Evolutionary conservation across 2,888 invertebrate genomes (phyloP), one percentile per base, ranked within the genome.

Genomic region (Lithophane ornitopus): DNA sequence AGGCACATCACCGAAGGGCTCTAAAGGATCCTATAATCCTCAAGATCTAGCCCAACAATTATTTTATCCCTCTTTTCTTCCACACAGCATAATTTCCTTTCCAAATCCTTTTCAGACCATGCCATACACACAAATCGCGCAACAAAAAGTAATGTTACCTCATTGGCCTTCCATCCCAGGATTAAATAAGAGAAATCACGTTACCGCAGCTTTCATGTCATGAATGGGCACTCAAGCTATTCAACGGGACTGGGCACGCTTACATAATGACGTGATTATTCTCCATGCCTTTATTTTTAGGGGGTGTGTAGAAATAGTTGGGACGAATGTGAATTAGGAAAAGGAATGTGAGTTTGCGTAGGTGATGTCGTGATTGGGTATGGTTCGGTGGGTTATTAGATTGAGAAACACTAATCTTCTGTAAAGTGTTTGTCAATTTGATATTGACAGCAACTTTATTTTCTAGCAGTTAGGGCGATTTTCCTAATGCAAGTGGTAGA

Each of bases 141-240:
- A 16, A 71, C 67, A 52, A 73, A 74, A 82, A 82, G 65, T 82
- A 87, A 87, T 76, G 75, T 66, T 52, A 49, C 49, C 75, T 41
- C 79, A 78, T 73, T 81, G 79, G 61, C 66, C 68, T 58, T 74
- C 74, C 63, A 68, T 77, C 78, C 73, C 63, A 44, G 61, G 41
- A 72, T 74, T 79, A 74, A 78, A 80, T 79, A 78, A 80, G 73
- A 80, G 72, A 82, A 88, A 81, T 78, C 78, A 77, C 74, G 52
- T 75, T 80, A 81, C 81, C 62, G 71, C 11, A 19, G 76, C 74
- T 83, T 86, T 82, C 70, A 85, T 86, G 78, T 80, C 71, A 75
- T 87, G 84, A 88, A 88, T 87, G 72, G 83, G 76, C 79, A 87
- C 88, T 87, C 84, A 79, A 62, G 75, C 85, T 77, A 77, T 87